Percentiles rank a stretch among this genome's conserved stretches.
phyloP scores from a whole-genome alignment of 1,140 invertebrate genomes.

The Solenopsis invicta region DNA sequence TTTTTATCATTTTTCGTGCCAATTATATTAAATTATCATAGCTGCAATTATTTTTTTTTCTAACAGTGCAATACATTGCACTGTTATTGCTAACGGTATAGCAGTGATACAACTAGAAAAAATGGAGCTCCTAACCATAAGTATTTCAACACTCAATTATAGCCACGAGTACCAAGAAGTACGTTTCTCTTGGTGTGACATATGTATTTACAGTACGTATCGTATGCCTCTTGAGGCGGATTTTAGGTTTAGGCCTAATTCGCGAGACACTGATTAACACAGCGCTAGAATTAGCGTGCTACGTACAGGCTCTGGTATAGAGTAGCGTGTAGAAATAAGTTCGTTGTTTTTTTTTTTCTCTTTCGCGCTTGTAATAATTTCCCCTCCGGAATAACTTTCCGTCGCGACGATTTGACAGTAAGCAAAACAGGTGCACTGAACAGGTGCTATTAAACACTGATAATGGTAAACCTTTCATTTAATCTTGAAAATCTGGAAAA shows the following conservation, averaged over 20 bases:
- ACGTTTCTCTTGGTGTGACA: constrained; percentile 9
- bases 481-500: neutral
- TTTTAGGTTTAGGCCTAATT: constrained; percentile 74
- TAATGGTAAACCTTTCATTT: neutral
- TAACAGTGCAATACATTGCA: no score
- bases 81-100: no score
- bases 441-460: neutral
- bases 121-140: no score
- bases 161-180: no score
- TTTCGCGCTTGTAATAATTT: constrained; percentile 14
- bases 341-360: constrained; percentile 62
- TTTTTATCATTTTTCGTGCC: no score
- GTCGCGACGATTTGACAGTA: constrained; percentile 43
- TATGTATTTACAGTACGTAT: constrained; percentile 59
- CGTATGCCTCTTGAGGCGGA: constrained; percentile 54
- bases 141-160: no score
- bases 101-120: no score
- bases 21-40: no score
- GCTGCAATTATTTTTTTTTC: no score
- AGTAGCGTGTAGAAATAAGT: constrained; percentile 69
- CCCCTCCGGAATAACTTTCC: constrained; percentile 14
- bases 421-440: neutral
- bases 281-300: constrained; percentile 68
- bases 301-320: constrained; percentile 61
- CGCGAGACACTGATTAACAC: constrained; percentile 70